Percentiles rank a stretch among this genome's conserved stretches.
Conservation (phyloP, 2,888 invertebrate species). For the Chrysomela aeneicollis region DNA sequence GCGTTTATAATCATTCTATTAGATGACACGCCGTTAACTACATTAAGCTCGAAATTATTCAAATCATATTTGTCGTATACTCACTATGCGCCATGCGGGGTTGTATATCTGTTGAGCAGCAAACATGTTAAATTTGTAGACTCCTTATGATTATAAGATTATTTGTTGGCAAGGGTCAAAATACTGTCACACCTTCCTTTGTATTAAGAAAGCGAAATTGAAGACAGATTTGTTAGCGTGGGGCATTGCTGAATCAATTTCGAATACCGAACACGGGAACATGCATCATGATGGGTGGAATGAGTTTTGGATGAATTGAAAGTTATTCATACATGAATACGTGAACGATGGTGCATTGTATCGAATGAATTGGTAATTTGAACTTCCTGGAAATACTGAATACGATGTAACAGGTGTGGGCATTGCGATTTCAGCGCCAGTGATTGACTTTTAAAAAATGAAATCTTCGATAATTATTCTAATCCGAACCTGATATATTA, state of each 20-base stretch:
- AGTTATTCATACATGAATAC: neutral
- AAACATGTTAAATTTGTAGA: no score
- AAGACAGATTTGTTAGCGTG: slow-evolving; percentile 2
- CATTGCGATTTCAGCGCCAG: neutral
- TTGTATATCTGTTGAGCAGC: no score
- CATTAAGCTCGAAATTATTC: no score
- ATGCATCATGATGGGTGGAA: slow-evolving; percentile 18
- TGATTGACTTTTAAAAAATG: no score
- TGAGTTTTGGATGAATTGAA: slow-evolving; percentile 15
- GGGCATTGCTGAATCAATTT: neutral
- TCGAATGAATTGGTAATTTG: neutral
- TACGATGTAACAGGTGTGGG: neutral
- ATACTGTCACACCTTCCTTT: slow-evolving; percentile 20
- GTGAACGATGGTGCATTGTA: slow-evolving; percentile 2
- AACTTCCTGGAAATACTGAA: neutral
- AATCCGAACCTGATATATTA: no score
- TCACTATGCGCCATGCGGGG: no score
- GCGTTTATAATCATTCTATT: no score
- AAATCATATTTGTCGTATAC: no score
- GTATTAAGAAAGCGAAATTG: slow-evolving; percentile 11
- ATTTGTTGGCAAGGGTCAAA: slow-evolving; percentile 11
- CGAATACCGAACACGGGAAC: slow-evolving; percentile 16
- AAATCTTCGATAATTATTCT: no score
- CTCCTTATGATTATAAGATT: neutral
- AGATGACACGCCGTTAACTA: no score